These are phyloP conservation scores for Neoitamus cyanurus DNA, from an alignment of 2,888 invertebrate species.

Conservation along the genomic window DNA sequence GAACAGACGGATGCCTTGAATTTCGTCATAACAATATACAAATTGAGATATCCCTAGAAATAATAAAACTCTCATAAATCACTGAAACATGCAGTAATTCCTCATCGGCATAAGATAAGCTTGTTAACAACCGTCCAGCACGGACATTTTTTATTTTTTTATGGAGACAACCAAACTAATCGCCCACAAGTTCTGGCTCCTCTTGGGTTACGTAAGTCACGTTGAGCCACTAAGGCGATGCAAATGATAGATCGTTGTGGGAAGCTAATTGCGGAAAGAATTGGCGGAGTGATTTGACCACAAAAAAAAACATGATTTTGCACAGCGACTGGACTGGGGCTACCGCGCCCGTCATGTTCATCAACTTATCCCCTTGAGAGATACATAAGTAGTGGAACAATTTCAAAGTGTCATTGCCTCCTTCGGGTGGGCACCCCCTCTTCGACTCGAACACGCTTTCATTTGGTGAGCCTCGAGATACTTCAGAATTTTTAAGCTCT, in stretches of 20 bases:
- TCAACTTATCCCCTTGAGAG: neutral
- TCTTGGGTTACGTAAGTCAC: neutral
- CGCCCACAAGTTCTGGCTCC: neutral
- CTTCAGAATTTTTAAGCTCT: neutral
- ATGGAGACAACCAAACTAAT: neutral
- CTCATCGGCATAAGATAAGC: neutral
- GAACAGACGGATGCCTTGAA: too few species aligned
- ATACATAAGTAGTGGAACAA: neutral
- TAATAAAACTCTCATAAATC: neutral
- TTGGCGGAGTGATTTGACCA: neutral
- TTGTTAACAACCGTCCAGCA: neutral
- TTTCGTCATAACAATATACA: too few species aligned
- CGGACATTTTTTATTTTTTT: neutral
- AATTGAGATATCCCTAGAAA: too few species aligned
- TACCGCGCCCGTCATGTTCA: neutral
- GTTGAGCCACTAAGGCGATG: neutral
- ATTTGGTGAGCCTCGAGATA: neutral
- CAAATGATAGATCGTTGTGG: neutral
- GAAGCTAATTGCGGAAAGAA: neutral
- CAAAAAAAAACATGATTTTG: neutral
- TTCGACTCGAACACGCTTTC: neutral
- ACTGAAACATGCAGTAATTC: neutral
- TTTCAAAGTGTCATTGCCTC: neutral
- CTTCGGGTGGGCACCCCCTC: neutral
- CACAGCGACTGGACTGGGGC: neutral